phyloP scores from a whole-genome alignment of 2,113 vertebrate species.

The Dicaeum eximium region DNA sequence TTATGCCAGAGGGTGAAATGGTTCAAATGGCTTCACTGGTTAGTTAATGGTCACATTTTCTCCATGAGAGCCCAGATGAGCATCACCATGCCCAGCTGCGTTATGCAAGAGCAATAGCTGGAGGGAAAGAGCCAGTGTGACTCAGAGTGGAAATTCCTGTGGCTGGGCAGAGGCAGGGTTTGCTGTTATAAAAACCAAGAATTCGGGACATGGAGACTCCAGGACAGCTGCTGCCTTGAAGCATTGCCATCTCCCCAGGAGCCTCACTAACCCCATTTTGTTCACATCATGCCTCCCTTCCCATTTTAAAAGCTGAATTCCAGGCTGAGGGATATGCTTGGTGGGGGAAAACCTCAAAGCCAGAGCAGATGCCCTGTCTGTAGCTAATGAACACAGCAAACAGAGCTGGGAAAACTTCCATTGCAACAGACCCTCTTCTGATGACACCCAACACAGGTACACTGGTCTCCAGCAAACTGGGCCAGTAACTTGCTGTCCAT shows the following conservation, averaged over 20 bases:
- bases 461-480: not conserved
- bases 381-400: not conserved
- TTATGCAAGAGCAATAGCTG: slow-evolving; percentile 53
- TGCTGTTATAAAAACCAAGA: slow-evolving; percentile 15
- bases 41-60: slow-evolving; percentile 28
- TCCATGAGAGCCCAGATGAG: slow-evolving; percentile 20
- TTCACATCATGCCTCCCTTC: not conserved
- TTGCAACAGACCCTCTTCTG: not conserved
- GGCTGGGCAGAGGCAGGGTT: not conserved
- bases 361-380: not conserved
- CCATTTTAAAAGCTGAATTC: not conserved
- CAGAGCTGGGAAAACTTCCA: not conserved
- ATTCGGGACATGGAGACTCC: not conserved
- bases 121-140: not conserved
- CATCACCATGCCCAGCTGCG: not conserved
- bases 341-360: not conserved
- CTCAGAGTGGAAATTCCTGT: slow-evolving; percentile 51
- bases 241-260: not conserved
- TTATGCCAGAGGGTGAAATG: not conserved
- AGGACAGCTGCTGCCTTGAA: not conserved
- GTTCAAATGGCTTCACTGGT: not conserved
- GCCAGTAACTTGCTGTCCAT: not conserved
- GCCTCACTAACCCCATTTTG: not conserved
- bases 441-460: not conserved
- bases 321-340: not conserved